phyloP scores from a whole-genome alignment of 2,888 invertebrate genomes.

The Dendrolimus pini region DNA sequence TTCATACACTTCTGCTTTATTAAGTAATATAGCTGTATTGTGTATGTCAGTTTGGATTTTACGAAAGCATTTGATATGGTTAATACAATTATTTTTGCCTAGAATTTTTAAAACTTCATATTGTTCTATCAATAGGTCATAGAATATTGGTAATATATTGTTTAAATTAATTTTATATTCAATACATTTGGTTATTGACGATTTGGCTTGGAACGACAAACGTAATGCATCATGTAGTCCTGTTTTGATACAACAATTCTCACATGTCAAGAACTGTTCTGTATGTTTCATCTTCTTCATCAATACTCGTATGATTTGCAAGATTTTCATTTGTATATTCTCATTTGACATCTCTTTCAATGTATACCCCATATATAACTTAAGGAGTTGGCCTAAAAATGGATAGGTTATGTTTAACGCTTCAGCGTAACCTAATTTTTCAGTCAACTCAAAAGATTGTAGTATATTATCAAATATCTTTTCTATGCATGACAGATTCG shows the following conservation, averaged over 20 bases:
- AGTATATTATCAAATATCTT: slow-evolving; percentile 35
- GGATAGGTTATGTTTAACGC: slow-evolving; percentile 42
- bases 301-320: slow-evolving; percentile 40
- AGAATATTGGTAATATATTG: slow-evolving; percentile 22
- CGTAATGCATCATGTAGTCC: slow-evolving; percentile 53
- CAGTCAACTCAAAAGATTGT: slow-evolving; percentile 34
- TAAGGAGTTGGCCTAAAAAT: slow-evolving; percentile 44
- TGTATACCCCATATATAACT: slow-evolving; percentile 30
- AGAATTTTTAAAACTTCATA: slow-evolving; percentile 37
- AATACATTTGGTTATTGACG: slow-evolving; percentile 32
- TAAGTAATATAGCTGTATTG: slow-evolving; percentile 49
- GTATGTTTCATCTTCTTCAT: slow-evolving; percentile 30
- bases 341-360: slow-evolving; percentile 5
- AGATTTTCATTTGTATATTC: slow-evolving; percentile 27
- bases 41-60: slow-evolving; percentile 57
- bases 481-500: slow-evolving; percentile 22
- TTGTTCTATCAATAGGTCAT: slow-evolving; percentile 30
- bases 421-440: slow-evolving; percentile 36
- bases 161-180: slow-evolving; percentile 24
- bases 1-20: slow-evolving; percentile 39
- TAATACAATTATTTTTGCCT: slow-evolving; percentile 33
- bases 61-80: slow-evolving; percentile 41
- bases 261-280: slow-evolving; percentile 50
- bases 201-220: slow-evolving; percentile 41
- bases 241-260: slow-evolving; percentile 40